These are phyloP conservation scores for Paratrypauchen microcephalus DNA, from an alignment of 2,797 vertebrate species.

Conservation along the genomic window DNA sequence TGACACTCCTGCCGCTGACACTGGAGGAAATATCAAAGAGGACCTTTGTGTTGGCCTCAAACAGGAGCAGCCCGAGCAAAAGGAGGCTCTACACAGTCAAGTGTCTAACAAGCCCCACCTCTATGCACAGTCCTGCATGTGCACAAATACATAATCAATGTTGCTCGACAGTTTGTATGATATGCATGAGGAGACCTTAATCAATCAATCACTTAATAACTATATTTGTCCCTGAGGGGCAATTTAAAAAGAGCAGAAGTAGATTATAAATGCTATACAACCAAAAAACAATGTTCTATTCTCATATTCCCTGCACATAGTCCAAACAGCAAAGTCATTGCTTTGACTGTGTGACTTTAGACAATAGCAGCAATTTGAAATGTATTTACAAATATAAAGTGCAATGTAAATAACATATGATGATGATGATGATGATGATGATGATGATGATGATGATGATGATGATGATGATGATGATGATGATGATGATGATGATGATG, in stretches of 20 bases:
- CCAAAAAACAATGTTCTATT: neutral
- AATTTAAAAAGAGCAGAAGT: neutral
- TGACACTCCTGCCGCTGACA: constrained; percentile 60
- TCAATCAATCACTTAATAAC: neutral
- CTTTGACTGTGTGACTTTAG: neutral
- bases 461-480: too few species aligned
- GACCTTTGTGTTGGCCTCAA: constrained; percentile 63
- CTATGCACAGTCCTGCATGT: constrained; percentile 1
- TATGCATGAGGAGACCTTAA: too few species aligned
- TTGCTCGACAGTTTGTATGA: neutral
- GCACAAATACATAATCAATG: neutral
- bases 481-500: too few species aligned
- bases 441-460: too few species aligned
- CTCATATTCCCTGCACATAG: neutral
- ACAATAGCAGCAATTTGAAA: neutral
- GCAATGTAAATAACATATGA: neutral
- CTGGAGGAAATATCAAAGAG: constrained; percentile 64
- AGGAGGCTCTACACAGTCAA: constrained; percentile 10
- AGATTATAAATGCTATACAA: neutral
- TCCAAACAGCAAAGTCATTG: neutral
- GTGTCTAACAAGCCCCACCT: constrained; percentile 45
- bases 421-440: too few species aligned
- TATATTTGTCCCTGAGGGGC: neutral
- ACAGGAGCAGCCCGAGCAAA: constrained; percentile 45
- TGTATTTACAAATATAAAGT: neutral